These are phyloP conservation scores for Temnothorax longispinosus DNA, from an alignment of 1,140 invertebrate species.

Conservation along the genomic window DNA sequence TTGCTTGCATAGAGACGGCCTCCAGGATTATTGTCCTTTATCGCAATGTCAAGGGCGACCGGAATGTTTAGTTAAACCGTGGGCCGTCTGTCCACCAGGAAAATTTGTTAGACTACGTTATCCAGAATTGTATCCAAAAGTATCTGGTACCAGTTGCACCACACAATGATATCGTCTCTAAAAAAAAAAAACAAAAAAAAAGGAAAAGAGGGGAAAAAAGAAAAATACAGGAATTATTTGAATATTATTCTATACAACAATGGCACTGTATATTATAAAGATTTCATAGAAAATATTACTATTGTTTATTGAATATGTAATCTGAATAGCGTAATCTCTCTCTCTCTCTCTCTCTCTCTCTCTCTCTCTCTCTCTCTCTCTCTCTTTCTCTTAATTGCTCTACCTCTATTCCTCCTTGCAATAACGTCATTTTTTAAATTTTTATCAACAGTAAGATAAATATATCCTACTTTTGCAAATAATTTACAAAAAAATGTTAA, in stretches of 20 bases:
- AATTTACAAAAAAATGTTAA: too few species aligned
- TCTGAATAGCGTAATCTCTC: too few species aligned
- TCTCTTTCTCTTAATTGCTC: too few species aligned
- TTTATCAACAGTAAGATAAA: too few species aligned
- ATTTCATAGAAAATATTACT: too few species aligned
- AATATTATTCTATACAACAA: background rate
- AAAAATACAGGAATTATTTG: background rate
- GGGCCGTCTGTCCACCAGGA: slow-evolving; percentile 88
- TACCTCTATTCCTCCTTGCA: too few species aligned
- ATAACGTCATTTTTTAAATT: too few species aligned
- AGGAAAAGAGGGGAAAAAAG: background rate
- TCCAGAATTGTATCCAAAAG: background rate
- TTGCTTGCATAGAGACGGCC: background rate
- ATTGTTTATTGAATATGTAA: too few species aligned
- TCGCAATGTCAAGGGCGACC: slow-evolving; percentile 88
- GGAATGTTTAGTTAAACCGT: slow-evolving; percentile 88
- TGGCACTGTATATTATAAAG: background rate
- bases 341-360: too few species aligned
- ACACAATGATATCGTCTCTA: background rate
- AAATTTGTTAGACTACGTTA: slow-evolving; percentile 57
- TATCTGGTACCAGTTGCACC: background rate
- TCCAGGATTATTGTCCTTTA: slow-evolving; percentile 82
- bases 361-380: too few species aligned
- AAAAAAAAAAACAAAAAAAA: background rate
- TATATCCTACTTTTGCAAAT: too few species aligned